These are phyloP conservation scores for Agriotes lineatus DNA, from an alignment of 2,888 invertebrate genomes.

Conservation along the genomic window DNA sequence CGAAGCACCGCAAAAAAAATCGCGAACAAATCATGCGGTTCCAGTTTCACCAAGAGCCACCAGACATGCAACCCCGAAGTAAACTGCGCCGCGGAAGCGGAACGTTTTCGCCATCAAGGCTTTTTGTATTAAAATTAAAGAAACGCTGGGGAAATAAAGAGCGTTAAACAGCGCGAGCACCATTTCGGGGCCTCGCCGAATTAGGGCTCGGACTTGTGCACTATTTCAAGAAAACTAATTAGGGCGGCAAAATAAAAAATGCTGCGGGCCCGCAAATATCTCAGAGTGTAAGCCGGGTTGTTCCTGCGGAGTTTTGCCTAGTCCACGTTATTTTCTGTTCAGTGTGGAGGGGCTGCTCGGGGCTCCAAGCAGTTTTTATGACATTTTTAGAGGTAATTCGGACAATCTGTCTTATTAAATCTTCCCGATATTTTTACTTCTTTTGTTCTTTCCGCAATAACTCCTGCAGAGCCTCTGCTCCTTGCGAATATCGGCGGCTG, in stretches of 20 bases:
- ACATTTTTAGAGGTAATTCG: conserved; percentile 1
- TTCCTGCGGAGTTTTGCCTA: neutral
- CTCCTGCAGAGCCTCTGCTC: too few species aligned
- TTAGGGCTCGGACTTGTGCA: conserved; percentile 38
- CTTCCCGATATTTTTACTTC: neutral
- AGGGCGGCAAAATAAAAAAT: conserved; percentile 23
- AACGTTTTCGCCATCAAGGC: conserved; percentile 21
- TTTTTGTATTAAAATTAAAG: conserved; percentile 44
- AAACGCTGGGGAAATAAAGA: conserved; percentile 43
- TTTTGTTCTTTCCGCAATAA: neutral
- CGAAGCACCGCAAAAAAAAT: neutral
- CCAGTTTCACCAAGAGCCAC: conserved; percentile 4
- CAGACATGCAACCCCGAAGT: conserved; percentile 24
- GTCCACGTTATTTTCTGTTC: neutral
- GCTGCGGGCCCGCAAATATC: conserved; percentile 2
- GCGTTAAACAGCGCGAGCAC: conserved; percentile 42
- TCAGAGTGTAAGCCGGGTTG: conserved; percentile 6
- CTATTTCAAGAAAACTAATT: conserved; percentile 35
- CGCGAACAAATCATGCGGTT: conserved; percentile 20
- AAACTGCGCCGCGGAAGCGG: conserved; percentile 17
- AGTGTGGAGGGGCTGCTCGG: neutral
- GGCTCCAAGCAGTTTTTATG: neutral
- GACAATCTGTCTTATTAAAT: neutral
- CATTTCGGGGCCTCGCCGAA: conserved; percentile 41
- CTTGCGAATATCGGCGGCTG: too few species aligned